Evolutionary conservation across 2,113 vertebrate species (phyloP).

Genomic region (Butorides virescens): DNA sequence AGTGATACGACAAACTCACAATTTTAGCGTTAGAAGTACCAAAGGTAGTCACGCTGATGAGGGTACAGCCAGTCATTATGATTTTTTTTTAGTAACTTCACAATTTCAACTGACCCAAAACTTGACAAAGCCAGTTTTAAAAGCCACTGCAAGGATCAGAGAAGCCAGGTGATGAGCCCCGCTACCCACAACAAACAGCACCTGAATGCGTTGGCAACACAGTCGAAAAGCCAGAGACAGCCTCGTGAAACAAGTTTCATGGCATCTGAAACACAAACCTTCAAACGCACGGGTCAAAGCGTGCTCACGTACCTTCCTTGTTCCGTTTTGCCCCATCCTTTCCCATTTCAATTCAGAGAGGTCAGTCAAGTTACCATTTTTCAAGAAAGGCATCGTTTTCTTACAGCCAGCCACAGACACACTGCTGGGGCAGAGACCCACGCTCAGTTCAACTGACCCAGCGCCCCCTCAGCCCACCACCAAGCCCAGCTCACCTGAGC

Average conservation of each 20-base stretch:
- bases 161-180: background rate
- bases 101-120: background rate
- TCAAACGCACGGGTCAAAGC: fast-evolving
- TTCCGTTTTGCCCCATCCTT: background rate
- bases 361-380: background rate
- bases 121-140: background rate
- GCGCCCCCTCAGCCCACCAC: background rate
- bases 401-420: background rate
- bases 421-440: background rate
- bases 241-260: background rate
- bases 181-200: background rate
- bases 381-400: fast-evolving
- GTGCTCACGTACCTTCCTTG: fast-evolving
- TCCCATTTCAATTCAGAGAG: background rate
- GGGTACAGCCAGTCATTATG: background rate
- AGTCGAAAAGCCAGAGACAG: fast-evolving
- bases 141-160: background rate
- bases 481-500: background rate
- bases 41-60: background rate
- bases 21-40: background rate
- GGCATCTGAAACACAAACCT: background rate
- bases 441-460: fast-evolving
- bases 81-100: background rate
- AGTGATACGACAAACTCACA: background rate
- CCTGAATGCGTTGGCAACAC: fast-evolving